A percentile compares a stretch with the other conserved stretches of the same genome.
These are phyloP conservation scores for Burhinus oedicnemus DNA, from an alignment of 2,113 vertebrate species.

Conservation along the genomic window DNA sequence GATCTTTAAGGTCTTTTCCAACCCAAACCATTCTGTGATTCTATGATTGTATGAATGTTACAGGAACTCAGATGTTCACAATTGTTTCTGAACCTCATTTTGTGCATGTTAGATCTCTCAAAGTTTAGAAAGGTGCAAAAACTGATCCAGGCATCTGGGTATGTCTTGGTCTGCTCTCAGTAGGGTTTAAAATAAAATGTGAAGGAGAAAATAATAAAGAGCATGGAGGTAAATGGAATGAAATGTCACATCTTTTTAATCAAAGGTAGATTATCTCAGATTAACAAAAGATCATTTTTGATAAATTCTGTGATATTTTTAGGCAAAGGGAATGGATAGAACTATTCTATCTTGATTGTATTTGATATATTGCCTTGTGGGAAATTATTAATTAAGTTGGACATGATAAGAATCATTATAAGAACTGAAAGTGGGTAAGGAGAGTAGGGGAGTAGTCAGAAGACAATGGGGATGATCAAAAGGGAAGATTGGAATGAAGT, in stretches of 20 bases:
- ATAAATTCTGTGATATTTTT: slow-evolving; percentile 53
- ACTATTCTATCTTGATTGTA: not conserved
- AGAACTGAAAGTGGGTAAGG: not conserved
- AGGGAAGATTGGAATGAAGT: not conserved
- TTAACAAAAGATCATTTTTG: slow-evolving; percentile 44
- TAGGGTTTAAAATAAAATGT: not conserved
- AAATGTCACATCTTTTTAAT: slow-evolving; percentile 51
- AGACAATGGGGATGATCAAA: not conserved
- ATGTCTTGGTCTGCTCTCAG: not conserved
- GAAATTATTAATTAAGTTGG: slow-evolving; percentile 43
- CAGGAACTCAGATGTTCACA: not conserved
- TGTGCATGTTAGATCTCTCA: not conserved
- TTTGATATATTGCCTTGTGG: slow-evolving; percentile 52
- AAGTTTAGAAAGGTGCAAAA: not conserved
- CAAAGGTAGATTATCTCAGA: slow-evolving; percentile 36
- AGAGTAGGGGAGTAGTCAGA: not conserved
- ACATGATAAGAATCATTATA: slow-evolving; percentile 18
- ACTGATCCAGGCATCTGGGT: not conserved
- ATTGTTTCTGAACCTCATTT: not conserved
- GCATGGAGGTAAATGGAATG: not conserved
- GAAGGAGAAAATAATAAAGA: not conserved
- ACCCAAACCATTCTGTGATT: not conserved
- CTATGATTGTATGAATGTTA: not conserved
- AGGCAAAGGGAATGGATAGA: not conserved
- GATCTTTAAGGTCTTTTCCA: not conserved